Evolutionary conservation across 2,113 vertebrate genomes (phyloP), one percentile per base, ranked within the genome.

Genomic region (Parus major): DNA sequence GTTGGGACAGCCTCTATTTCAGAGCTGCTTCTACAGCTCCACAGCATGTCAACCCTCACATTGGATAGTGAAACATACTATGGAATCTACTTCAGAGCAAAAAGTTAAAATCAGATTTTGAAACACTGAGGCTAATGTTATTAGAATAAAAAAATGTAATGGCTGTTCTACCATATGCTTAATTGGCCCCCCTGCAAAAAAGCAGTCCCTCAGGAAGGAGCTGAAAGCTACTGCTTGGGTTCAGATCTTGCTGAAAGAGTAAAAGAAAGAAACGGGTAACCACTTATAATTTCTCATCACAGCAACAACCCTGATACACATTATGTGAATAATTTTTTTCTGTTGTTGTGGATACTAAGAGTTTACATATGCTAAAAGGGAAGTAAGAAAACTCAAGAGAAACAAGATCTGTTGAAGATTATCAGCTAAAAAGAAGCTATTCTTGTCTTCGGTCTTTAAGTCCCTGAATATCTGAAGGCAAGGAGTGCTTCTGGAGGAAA

Each of bases 71-170:
- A 84, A 57, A 82, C 29, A 42, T 42, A 66, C 42, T 55, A 78
- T 22, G 27, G 52, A 68, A 86, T 90, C 86, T 84, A 75, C 56
- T 90, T 90, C 31, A 59, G 50, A 71, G 23, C 24, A 86, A 56
- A 86, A 95, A 88, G 44, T 41, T 64, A 52, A 91, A 92, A n/a
- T 75, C 65, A 59, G 29, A 82, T 88, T 87, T 87, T 90, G 47
- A 90, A 90, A 79, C 36, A 69, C 10, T 23, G 27, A 87, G 11
- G 55, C 64, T 82, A 92, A 86, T 46, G n/a, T 29, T 86, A 68
- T 49, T 47, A 70, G 17, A 69, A 46, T 42, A 42, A 53, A 86
- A 73, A 78, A 84, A 64, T 14, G 20, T 16, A 83, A 86, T 11
- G 14, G 56, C 59, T 52, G 31, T 70, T 82, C 59, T 69, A 76